Percentiles rank a stretch among this genome's conserved stretches.
These are phyloP conservation scores for Abrostola tripartita DNA, from an alignment of 2,888 invertebrate species.

Conservation along the genomic window DNA sequence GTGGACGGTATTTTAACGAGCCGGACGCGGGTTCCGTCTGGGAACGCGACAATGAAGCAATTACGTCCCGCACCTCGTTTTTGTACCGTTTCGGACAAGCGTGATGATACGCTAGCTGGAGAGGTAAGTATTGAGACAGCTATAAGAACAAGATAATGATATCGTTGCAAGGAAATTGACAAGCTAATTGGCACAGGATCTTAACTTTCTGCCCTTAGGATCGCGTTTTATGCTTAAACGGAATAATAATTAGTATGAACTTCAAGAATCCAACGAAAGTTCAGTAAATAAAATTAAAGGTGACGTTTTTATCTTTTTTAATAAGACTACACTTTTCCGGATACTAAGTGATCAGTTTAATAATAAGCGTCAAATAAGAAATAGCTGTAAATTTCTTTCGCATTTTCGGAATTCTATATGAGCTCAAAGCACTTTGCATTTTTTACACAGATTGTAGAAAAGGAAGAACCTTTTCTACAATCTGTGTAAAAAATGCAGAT, in stretches of 20 bases:
- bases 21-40: constrained; percentile 14
- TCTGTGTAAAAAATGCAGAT: constrained; percentile 6
- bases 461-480: too few species aligned
- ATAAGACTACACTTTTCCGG: too few species aligned
- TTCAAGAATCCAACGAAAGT: not conserved
- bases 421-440: too few species aligned
- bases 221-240: not conserved
- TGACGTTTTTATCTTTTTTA: too few species aligned
- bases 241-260: not conserved
- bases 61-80: constrained; percentile 58
- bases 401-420: too few species aligned
- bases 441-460: too few species aligned
- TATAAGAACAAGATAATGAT: not conserved
- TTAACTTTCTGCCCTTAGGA: not conserved
- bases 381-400: too few species aligned
- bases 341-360: too few species aligned
- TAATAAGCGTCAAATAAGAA: too few species aligned
- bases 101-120: constrained; percentile 29
- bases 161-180: not conserved
- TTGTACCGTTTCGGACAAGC: constrained; percentile 42
- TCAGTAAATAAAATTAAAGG: not conserved
- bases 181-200: not conserved
- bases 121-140: not conserved
- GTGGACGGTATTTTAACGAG: constrained; percentile 41
- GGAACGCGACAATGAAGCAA: constrained; percentile 61